phyloP scores from a whole-genome alignment of 2,888 invertebrate species.

The Trichopria drosophilae region DNA sequence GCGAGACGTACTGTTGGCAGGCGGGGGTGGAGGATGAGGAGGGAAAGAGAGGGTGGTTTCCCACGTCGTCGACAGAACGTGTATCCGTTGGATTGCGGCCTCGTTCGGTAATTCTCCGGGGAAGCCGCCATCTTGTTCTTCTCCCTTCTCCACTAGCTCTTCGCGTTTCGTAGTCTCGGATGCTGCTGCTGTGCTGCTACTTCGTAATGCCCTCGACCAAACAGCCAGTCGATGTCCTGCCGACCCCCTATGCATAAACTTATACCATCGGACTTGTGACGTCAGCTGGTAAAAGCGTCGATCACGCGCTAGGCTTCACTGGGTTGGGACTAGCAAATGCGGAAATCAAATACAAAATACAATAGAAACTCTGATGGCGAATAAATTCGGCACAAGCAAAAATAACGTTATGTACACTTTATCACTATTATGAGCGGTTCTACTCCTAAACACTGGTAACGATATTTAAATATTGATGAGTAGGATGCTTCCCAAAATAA shows the following conservation, averaged over 20 bases:
- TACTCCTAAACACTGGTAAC: no score
- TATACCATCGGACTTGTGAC: constrained; percentile 31
- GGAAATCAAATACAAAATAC: no score
- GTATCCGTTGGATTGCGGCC: constrained; percentile 55
- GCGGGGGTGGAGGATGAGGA: constrained; percentile 15
- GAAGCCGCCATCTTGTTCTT: constrained; percentile 51
- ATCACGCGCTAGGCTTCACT: no score
- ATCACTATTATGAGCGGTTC: no score
- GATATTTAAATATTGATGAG: no score
- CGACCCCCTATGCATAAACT: constrained; percentile 50
- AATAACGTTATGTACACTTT: no score
- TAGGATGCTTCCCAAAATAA: no score
- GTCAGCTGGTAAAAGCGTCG: constrained; percentile 5
- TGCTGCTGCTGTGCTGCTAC: constrained; percentile 19
- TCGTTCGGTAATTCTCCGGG: constrained; percentile 51
- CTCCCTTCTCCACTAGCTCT: constrained; percentile 10
- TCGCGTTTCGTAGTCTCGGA: constrained; percentile 10
- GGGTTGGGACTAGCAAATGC: no score
- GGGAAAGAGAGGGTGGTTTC: constrained; percentile 36
- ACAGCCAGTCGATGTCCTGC: constrained; percentile 31
- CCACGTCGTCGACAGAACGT: constrained; percentile 51
- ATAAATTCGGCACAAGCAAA: no score
- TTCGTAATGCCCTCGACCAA: constrained; percentile 25
- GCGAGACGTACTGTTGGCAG: constrained; percentile 19
- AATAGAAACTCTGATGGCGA: no score